These are phyloP conservation scores for Sternotherus odoratus DNA, from an alignment of 2,797 vertebrate species.

Conservation along the genomic window DNA sequence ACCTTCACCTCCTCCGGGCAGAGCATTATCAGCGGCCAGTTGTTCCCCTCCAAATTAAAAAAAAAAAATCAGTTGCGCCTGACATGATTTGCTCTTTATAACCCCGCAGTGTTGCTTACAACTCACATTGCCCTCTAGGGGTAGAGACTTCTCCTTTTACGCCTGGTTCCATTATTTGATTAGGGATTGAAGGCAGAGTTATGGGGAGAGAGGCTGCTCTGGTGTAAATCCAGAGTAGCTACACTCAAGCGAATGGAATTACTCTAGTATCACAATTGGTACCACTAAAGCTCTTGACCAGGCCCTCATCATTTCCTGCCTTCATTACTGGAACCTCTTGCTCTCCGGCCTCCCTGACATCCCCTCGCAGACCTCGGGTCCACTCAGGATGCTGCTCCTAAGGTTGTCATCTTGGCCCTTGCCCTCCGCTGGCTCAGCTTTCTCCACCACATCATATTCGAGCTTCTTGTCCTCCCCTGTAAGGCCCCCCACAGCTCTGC, in stretches of 20 bases:
- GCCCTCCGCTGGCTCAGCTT: background rate
- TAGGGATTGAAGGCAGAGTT: background rate
- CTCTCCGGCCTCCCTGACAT: background rate
- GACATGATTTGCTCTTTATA: background rate
- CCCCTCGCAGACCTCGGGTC: fast-evolving
- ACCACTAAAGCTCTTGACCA: background rate
- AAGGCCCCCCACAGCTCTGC: background rate
- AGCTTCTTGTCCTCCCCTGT: background rate
- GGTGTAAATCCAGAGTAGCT: background rate
- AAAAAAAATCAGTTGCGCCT: background rate
- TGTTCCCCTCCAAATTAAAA: background rate
- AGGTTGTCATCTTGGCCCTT: background rate
- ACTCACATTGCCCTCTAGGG: background rate
- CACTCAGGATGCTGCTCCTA: fast-evolving
- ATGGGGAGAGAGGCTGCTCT: background rate
- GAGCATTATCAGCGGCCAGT: background rate
- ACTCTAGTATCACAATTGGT: background rate
- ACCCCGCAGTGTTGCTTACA: background rate
- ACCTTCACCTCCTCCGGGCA: background rate
- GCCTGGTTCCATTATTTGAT: background rate
- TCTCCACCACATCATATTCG: background rate
- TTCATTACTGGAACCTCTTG: background rate
- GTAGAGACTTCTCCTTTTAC: background rate
- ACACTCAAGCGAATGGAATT: background rate
- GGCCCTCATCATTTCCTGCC: background rate